These are phyloP conservation scores for Napeogenes sylphis DNA, from an alignment of 2,888 invertebrate genomes.

Conservation along the genomic window DNA sequence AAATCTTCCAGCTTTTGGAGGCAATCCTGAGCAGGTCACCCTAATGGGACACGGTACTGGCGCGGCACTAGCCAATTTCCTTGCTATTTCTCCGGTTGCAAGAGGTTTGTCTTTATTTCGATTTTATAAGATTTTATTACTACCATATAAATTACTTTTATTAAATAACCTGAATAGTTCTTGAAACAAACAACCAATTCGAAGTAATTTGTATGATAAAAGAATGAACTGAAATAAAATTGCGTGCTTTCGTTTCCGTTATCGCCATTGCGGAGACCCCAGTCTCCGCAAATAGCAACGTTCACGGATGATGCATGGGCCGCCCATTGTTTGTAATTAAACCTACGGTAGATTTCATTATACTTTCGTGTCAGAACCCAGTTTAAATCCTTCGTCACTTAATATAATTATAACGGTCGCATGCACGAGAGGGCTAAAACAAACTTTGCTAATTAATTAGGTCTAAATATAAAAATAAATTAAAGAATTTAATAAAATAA, in stretches of 20 bases:
- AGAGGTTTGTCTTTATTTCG: slow-evolving; percentile 80
- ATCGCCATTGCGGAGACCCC: slow-evolving; percentile 28
- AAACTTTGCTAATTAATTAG: not conserved
- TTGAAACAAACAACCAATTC: slow-evolving; percentile 17
- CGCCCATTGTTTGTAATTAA: slow-evolving; percentile 59
- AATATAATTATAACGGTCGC: slow-evolving; percentile 62
- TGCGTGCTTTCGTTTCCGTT: slow-evolving; percentile 24
- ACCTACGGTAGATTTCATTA: slow-evolving; percentile 59
- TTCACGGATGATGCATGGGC: slow-evolving; percentile 40
- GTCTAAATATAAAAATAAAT: not conserved
- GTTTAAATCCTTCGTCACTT: slow-evolving; percentile 54
- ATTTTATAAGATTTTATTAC: too few relatives aligned
- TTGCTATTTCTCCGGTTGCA: slow-evolving; percentile 96
- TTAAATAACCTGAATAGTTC: not conserved
- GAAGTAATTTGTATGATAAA: slow-evolving; percentile 15
- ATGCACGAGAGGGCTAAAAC: slow-evolving; percentile 19
- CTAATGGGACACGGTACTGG: slow-evolving; percentile 98
- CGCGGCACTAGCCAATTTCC: slow-evolving; percentile 96
- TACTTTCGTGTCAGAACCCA: slow-evolving; percentile 48
- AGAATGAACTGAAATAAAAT: slow-evolving; percentile 27
- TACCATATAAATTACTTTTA: not conserved
- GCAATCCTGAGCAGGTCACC: slow-evolving; percentile 94
- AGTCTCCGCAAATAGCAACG: slow-evolving; percentile 34
- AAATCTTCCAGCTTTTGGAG: slow-evolving; percentile 96
- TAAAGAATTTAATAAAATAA: not conserved